phyloP scores from a whole-genome alignment of 1,140 invertebrate species.

The Homarus americanus region DNA sequence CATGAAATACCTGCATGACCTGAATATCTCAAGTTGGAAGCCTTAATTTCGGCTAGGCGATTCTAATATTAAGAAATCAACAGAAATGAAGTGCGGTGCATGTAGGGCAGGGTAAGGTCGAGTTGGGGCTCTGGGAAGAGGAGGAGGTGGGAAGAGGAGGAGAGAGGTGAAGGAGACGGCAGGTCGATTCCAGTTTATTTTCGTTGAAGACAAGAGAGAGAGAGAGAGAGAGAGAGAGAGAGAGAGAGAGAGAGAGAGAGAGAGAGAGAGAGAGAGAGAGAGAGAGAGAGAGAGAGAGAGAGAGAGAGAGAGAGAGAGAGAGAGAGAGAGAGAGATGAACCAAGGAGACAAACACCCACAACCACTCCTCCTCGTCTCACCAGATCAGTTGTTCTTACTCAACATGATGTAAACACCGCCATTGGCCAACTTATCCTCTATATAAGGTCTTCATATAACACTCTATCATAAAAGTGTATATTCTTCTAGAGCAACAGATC shows the following conservation, averaged over 20 bases:
- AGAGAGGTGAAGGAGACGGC: not conserved
- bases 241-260: constrained; percentile 25
- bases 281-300: constrained; percentile 25
- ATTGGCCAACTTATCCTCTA: too few relatives aligned
- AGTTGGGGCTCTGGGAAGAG: not conserved
- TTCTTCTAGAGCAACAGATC: too few relatives aligned
- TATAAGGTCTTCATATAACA: too few relatives aligned
- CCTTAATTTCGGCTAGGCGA: not conserved
- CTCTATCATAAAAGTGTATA: too few relatives aligned
- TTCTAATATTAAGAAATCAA: not conserved
- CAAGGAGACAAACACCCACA: too few relatives aligned
- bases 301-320: constrained; percentile 12
- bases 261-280: constrained; percentile 25
- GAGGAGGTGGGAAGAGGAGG: not conserved
- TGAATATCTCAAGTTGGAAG: not conserved
- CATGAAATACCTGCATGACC: not conserved
- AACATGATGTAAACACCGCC: too few relatives aligned
- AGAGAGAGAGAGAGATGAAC: too few relatives aligned
- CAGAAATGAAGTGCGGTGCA: not conserved
- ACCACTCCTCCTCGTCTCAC: too few relatives aligned
- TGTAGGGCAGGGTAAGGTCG: not conserved
- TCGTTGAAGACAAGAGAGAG: not conserved
- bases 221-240: not conserved
- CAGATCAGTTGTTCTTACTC: too few relatives aligned
- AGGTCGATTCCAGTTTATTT: not conserved